Conservation (phyloP, 2,113 vertebrate genomes). For the Calyptomena viridis region DNA sequence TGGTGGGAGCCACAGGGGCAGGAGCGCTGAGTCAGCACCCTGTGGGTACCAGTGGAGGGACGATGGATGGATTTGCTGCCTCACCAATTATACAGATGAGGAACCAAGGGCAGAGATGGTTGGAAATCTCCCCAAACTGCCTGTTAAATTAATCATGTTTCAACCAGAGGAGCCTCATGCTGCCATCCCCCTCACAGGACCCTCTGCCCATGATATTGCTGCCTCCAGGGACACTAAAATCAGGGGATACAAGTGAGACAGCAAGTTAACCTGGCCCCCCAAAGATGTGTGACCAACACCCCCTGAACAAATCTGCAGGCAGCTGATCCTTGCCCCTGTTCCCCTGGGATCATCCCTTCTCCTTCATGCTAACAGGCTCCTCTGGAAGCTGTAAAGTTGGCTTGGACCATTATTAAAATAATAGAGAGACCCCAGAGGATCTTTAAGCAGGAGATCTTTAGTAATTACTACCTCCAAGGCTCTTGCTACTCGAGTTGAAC, state of each 20-base stretch:
- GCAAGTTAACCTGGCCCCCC: background rate
- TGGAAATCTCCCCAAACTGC: background rate
- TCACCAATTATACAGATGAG: background rate
- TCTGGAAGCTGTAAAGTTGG: conserved; percentile 9
- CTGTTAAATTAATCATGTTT: background rate
- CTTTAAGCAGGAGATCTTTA: conserved; percentile 13
- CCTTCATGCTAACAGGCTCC: background rate
- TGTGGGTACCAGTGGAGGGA: fast-evolving
- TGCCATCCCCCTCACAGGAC: background rate
- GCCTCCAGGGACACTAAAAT: background rate
- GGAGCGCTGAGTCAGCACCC: background rate
- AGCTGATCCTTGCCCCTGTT: background rate
- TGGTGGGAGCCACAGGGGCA: background rate
- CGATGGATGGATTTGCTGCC: background rate
- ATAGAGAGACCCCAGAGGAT: conserved; percentile 2
- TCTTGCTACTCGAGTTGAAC: conserved; percentile 25
- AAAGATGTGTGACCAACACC: background rate
- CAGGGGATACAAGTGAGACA: background rate
- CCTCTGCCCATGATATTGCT: background rate
- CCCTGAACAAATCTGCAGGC: background rate
- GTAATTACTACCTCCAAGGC: conserved; percentile 47
- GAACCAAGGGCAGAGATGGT: background rate
- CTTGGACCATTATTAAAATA: conserved; percentile 44
- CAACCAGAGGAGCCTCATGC: fast-evolving
- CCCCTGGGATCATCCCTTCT: background rate